A percentile compares a stretch with the other conserved stretches of the same genome.
phyloP scores from a whole-genome alignment of 2,113 vertebrate genomes.

The Pholis gunnellus region DNA sequence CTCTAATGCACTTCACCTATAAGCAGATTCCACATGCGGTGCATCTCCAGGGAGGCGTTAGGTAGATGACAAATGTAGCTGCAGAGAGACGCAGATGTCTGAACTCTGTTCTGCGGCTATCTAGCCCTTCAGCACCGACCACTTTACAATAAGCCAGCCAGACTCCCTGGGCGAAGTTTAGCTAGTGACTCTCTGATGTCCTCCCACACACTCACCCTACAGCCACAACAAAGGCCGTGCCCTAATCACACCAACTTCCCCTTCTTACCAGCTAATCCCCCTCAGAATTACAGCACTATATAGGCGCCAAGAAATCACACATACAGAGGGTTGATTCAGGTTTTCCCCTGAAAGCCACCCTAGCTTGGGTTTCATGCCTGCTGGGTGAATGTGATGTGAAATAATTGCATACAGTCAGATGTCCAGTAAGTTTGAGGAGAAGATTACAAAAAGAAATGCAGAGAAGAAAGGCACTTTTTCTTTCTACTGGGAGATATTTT shows the following conservation, averaged over 20 bases:
- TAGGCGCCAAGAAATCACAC: constrained; percentile 29
- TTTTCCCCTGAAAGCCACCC: constrained; percentile 45
- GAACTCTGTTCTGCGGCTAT: constrained; percentile 21
- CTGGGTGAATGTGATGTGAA: constrained; percentile 36
- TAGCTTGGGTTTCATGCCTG: constrained; percentile 55
- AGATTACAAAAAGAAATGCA: constrained; percentile 25
- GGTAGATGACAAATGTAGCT: neutral
- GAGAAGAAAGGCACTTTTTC: constrained; percentile 1
- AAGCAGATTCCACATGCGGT: neutral
- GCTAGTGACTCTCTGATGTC: constrained; percentile 61
- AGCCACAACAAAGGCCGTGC: constrained; percentile 68
- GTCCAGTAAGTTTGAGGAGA: constrained; percentile 23
- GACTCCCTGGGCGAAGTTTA: constrained; percentile 43
- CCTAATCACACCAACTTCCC: constrained; percentile 65
- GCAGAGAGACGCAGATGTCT: constrained; percentile 36
- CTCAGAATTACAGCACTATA: constrained; percentile 15
- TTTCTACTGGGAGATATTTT: neutral
- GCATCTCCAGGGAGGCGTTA: constrained; percentile 5
- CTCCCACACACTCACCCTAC: constrained; percentile 66
- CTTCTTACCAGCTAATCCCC: constrained; percentile 48
- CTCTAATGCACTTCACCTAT: neutral
- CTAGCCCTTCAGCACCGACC: constrained; percentile 49
- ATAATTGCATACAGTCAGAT: constrained; percentile 33
- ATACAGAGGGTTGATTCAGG: constrained; percentile 29
- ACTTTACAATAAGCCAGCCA: constrained; percentile 39